Percentiles rank a stretch among this genome's conserved stretches.
phyloP scores from a whole-genome alignment of 2,797 vertebrate genomes.

The Spinus olivaceus region DNA sequence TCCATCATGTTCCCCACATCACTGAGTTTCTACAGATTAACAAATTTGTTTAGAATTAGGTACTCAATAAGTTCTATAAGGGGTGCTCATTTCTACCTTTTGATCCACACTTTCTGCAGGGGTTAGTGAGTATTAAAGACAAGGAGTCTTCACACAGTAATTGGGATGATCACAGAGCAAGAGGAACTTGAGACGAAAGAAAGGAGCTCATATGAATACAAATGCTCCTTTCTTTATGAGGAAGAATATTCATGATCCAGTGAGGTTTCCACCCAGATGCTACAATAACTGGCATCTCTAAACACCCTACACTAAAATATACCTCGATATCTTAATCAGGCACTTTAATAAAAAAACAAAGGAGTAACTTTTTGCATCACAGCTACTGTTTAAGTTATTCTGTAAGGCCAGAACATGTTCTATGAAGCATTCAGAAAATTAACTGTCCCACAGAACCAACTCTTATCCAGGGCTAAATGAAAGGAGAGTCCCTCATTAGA shows the following conservation, averaged over 20 bases:
- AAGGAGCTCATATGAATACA: background rate
- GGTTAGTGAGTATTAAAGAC: background rate
- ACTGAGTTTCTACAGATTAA: background rate
- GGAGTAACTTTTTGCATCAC: background rate
- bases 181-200: constrained; percentile 1
- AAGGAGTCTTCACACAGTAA: background rate
- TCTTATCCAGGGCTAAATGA: background rate
- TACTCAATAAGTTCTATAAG: background rate
- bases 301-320: constrained; percentile 14
- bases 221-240: background rate
- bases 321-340: constrained; percentile 27
- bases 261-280: constrained; percentile 29
- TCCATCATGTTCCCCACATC: background rate
- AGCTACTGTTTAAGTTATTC: background rate
- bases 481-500: background rate
- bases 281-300: constrained; percentile 23
- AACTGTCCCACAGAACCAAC: background rate
- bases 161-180: background rate
- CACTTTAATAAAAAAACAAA: constrained; percentile 56
- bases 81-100: background rate
- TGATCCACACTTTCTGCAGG: background rate
- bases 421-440: background rate
- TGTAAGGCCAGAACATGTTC: background rate
- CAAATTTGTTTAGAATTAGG: background rate
- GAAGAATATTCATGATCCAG: constrained; percentile 3